These are phyloP conservation scores for Drosophila triauraria DNA, from an alignment of 1,140 invertebrate species.

Conservation along the genomic window DNA sequence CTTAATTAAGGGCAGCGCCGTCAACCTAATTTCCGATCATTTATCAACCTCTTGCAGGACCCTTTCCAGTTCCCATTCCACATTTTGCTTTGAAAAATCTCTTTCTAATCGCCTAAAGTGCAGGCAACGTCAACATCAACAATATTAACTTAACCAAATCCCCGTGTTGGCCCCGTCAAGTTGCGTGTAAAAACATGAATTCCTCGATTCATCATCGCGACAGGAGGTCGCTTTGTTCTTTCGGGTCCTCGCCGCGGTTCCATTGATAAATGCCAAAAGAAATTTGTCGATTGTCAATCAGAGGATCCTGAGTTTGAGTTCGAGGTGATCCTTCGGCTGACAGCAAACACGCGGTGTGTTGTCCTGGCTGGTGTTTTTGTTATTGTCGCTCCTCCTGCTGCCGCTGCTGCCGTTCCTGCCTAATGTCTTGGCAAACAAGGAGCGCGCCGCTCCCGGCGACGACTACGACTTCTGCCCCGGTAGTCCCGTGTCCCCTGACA, in stretches of 20 bases:
- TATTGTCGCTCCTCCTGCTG: slow-evolving; percentile 47
- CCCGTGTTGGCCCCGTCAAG: slow-evolving; percentile 48
- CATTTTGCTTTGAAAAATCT: slow-evolving; percentile 33
- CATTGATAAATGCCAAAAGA: slow-evolving; percentile 78
- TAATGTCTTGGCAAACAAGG: slow-evolving; percentile 78
- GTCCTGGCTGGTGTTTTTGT: slow-evolving; percentile 51
- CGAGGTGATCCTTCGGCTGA: slow-evolving; percentile 52
- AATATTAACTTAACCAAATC: slow-evolving; percentile 38
- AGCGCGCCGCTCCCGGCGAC: slow-evolving; percentile 57
- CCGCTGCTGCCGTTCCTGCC: slow-evolving; percentile 33
- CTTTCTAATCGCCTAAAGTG: slow-evolving; percentile 34
- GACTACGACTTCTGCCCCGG: slow-evolving; percentile 60
- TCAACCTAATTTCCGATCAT: slow-evolving; percentile 3
- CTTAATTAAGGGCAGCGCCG: neutral
- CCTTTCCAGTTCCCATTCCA: neutral
- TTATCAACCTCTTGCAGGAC: slow-evolving; percentile 5
- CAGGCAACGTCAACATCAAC: slow-evolving; percentile 25
- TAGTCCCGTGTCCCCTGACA: slow-evolving; percentile 40
- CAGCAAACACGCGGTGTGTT: slow-evolving; percentile 67
- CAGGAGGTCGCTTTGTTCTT: slow-evolving; percentile 20
- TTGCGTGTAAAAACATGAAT: slow-evolving; percentile 79
- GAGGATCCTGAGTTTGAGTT: slow-evolving; percentile 33
- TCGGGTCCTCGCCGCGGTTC: slow-evolving; percentile 35
- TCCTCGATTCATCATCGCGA: slow-evolving; percentile 65
- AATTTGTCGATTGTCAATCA: slow-evolving; percentile 81